Base-by-base conservation (phyloP, 2,113 vertebrate species). In the Cyprinodon brontotheroides region DNA sequence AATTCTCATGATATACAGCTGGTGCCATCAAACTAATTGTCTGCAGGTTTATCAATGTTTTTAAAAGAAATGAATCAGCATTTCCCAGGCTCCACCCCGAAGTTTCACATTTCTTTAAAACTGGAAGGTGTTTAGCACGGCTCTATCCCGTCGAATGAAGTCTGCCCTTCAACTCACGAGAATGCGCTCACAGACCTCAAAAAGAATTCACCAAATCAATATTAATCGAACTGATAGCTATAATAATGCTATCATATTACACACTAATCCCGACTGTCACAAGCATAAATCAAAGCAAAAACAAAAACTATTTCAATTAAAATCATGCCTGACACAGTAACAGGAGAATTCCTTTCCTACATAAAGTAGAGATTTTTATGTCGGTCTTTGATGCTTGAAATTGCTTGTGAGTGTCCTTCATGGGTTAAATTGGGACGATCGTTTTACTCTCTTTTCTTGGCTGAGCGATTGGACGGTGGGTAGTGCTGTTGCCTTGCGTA, bases 121-220 rank as follows among this genome's bases (percentile, higher is more conserved):
- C 29, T 83, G 71, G 69, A 11, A 64, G 59, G 78, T 36, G 43
- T 64, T 48, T 68, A 22, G 69, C 74, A 65, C 20, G 59, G 61
- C 70, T 81, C 70, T 50, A 79, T 50, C 77, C 70, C 75, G 65
- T 45, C 67, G 72, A 53, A 83, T 72, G n/a, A n/a, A 75, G 75
- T 77, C 71, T 70, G 67, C 74, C 74, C 22, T 36, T 65, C 6
- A 0, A 36, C 29, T 0, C 50, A 20, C 17, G n/a, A n/a, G n/a
- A 79, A 79, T 82, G 76, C 12, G 36, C 81, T 79, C 86, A 48
- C 84, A 88, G 29, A 79, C 82, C 87, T 77, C 81, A 60, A 82
- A 74, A 89, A 65, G 74, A n/a, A n/a, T n/a, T n/a, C n/a, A n/a
- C n/a, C n/a, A 70, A 86, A 84, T 72, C 79, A 61, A 43, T 75